A percentile compares a stretch with the other conserved stretches of the same genome.
Conservation (phyloP, 2,888 invertebrate genomes). For the Lymantria dispar region DNA sequence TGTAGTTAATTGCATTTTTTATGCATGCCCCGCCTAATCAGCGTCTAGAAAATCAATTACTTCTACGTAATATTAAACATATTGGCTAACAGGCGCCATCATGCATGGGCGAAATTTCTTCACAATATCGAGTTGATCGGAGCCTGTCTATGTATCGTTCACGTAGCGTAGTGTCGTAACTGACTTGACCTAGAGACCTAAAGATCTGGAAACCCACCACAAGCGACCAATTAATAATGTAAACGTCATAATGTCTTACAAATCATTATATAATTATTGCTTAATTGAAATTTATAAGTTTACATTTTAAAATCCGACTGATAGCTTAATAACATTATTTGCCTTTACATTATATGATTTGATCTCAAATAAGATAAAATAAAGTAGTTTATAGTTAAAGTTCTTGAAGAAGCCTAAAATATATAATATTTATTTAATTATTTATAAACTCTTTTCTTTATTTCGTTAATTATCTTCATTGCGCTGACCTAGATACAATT, state of each 20-base stretch:
- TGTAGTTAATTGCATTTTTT: too few relatives aligned
- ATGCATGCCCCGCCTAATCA: too few relatives aligned
- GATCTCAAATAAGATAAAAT: not conserved
- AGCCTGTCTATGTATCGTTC: conserved; percentile 36
- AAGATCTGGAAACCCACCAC: conserved; percentile 33
- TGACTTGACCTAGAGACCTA: conserved; percentile 38
- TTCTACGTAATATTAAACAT: conserved; percentile 9
- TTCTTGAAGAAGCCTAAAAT: not conserved
- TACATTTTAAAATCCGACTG: not conserved
- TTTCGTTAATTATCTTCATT: conserved; percentile 8
- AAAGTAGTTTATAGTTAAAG: not conserved
- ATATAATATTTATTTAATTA: not conserved
- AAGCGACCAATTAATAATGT: conserved; percentile 20
- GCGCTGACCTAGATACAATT: conserved; percentile 6
- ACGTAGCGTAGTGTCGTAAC: conserved; percentile 32
- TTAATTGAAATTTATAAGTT: not conserved
- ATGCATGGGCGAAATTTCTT: conserved; percentile 25
- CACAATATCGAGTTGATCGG: conserved; percentile 24
- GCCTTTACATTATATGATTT: not conserved
- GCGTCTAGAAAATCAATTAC: too few relatives aligned
- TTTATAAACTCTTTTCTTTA: conserved; percentile 3
- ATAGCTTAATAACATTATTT: too few relatives aligned
- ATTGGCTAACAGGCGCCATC: conserved; percentile 14
- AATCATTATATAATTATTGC: conserved; percentile 14
- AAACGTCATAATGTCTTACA: conserved; percentile 10